Evolutionary conservation across 1,140 invertebrate species (phyloP), one percentile per base, ranked within the genome.

Genomic region (Tribolium castaneum): DNA sequence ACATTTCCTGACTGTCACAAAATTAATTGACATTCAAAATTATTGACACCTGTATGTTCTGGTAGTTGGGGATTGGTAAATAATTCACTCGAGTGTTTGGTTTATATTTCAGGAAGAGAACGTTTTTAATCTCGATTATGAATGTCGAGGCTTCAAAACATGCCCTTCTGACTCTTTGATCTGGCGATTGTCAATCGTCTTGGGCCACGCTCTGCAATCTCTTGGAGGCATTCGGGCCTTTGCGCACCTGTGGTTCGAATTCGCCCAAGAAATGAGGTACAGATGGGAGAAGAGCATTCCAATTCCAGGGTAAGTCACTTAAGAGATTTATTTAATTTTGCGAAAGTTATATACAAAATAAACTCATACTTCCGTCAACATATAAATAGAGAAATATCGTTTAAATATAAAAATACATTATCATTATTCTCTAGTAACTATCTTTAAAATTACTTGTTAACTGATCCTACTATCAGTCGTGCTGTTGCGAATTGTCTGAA

Each of bases 191-290:
- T 91, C 95, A n/a, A 89, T 96, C n/a, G 91, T 95, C 6, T 88
- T 95, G 73, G 92, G 92, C 74, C 92, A 96, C 74, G 91, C 94
- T n/a, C 89, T 93, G 59, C 91, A 94, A 78, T 93, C 93, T 80
- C 89, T 94, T 50, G 96, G 96, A n/a, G 94, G 95, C 0, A 82
- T 93, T 0, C 87, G 89, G 45, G 94, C 95, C 75, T 90, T 98
- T 25, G 95, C 95, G 0, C 96, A 98, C 84, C 84, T 99, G 0
- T 98, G 97, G 96, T 94, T 96, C 82, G 96, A 98, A 84, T 94
- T 99, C 84, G 90, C 94, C 0, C 91, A 96, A 79, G 97, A 99
- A 86, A 90, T 99, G 80, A 90, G 96, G 73, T 96, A 95, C 83
- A 88, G 97, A 25, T 98, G 96, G 95, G 96, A 98, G 79, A 94